Evolutionary conservation across 1,140 invertebrate genomes (phyloP), one percentile per base, ranked within the genome.

Genomic region (Glomeris maerens): DNA sequence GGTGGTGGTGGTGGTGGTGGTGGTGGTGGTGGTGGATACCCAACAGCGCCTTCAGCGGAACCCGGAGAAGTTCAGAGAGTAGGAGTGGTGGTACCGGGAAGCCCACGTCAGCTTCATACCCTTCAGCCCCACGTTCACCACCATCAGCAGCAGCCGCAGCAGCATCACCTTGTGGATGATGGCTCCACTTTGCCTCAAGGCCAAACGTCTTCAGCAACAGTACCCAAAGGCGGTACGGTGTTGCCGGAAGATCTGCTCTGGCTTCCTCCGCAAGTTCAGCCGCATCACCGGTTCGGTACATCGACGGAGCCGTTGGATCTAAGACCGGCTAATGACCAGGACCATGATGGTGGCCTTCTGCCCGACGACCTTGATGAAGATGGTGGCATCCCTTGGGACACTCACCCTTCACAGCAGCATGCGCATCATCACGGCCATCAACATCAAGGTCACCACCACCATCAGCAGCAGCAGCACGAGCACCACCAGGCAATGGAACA

Each of bases 41-140:
- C 57, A 58, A 1, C 54, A 36, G 48, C 49, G 50, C 14, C 44
- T 38, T 38, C 29, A 39, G 20, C 42, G 46, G 36, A 53, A 42
- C 5, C 55, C 38, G 31, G 50, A 36, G 25, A 28, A 40, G 47
- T 26, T 29, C 29, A 29, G 13, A 17, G 22, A n/a, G n/a, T n/a
- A n/a, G n/a, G n/a, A 13, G n/a, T 5, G 3, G 21, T 14, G 7
- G 7, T 10, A 17, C 49, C 17, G 23, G 39, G 20, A 21, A 47
- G 39, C 45, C 79, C 52, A 62, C 76, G 57, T 61, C 72, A 27
- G 66, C 68, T 13, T 60, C 64, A 1, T 57, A 38, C n/a, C 27
- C 46, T 52, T 49, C 40, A 51, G 52, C 23, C 50, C 54, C 1
- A n/a, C n/a, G n/a, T n/a, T 47, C 56, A 38, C 41, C 57, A 26